phyloP scores from a whole-genome alignment of 1,140 invertebrate genomes.

The Eupristina koningsbergeri region DNA sequence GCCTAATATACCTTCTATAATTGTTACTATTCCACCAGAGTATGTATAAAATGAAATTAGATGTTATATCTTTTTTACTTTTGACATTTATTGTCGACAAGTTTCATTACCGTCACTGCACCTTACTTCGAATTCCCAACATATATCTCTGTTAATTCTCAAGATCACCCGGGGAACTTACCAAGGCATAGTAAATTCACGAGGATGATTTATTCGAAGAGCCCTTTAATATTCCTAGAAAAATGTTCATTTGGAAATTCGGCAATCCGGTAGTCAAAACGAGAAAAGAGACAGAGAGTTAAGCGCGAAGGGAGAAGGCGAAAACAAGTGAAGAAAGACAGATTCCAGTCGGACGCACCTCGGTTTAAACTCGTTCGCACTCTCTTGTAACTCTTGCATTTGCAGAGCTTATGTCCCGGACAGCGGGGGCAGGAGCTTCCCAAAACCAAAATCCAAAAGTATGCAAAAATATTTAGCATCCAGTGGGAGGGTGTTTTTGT shows the following conservation, averaged over 20 bases:
- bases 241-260: background rate
- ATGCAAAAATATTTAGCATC: slow-evolving; percentile 40
- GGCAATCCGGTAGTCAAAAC: background rate
- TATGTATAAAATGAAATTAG: background rate
- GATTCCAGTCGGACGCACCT: slow-evolving; percentile 16
- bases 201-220: background rate
- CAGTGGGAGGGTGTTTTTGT: slow-evolving; percentile 25
- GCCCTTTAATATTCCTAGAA: background rate
- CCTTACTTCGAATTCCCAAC: background rate
- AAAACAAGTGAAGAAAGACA: slow-evolving; percentile 40
- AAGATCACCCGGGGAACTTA: background rate
- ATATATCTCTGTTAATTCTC: background rate
- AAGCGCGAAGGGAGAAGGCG: background rate
- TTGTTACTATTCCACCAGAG: no score
- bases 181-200: background rate
- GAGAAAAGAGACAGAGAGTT: background rate
- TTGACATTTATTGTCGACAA: background rate
- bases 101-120: background rate
- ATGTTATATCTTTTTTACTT: background rate
- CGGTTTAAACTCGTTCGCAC: background rate
- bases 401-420: slow-evolving; percentile 38
- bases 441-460: slow-evolving; percentile 33
- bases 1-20: background rate
- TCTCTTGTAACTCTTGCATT: slow-evolving; percentile 7
- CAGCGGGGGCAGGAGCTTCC: background rate